These are phyloP conservation scores for Gouania willdenowi DNA, from an alignment of 2,797 vertebrate genomes.

Conservation along the genomic window DNA sequence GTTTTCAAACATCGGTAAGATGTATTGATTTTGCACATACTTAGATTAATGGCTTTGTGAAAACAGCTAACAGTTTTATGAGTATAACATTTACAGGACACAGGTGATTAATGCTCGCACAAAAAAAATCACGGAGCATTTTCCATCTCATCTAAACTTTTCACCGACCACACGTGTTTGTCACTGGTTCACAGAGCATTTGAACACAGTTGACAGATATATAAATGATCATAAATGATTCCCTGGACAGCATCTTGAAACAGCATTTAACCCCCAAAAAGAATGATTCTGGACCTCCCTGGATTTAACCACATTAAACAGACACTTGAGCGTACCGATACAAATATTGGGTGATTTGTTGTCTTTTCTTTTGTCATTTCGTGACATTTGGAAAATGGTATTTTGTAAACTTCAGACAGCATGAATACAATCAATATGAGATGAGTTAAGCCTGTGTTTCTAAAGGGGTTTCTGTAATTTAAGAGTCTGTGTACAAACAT, in stretches of 20 bases:
- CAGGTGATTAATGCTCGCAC: constrained; percentile 62
- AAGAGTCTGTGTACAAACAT: constrained; percentile 74
- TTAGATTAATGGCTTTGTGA: constrained; percentile 52
- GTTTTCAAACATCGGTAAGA: constrained; percentile 56
- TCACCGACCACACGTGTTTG: constrained; percentile 57
- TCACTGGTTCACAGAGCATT: constrained; percentile 57
- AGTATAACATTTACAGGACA: constrained; percentile 54
- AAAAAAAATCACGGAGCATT: constrained; percentile 59
- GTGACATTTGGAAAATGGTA: constrained; percentile 67
- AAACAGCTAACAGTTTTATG: constrained; percentile 53
- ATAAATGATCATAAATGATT: constrained; percentile 68
- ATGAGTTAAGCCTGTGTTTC: constrained; percentile 60
- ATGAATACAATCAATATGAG: constrained; percentile 68
- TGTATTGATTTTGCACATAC: constrained; percentile 47
- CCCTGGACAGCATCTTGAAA: constrained; percentile 62
- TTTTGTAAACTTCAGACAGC: constrained; percentile 65
- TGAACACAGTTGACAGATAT: constrained; percentile 57
- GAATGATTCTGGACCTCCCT: constrained; percentile 58
- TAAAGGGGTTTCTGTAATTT: constrained; percentile 71
- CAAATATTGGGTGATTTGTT: constrained; percentile 70
- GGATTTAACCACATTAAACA: constrained; percentile 67
- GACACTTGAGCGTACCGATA: constrained; percentile 64
- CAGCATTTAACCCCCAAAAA: constrained; percentile 55
- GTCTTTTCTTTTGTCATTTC: constrained; percentile 53
- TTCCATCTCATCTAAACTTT: constrained; percentile 62